Conservation (phyloP, 1,140 invertebrate species). For the Drosophila erecta region DNA sequence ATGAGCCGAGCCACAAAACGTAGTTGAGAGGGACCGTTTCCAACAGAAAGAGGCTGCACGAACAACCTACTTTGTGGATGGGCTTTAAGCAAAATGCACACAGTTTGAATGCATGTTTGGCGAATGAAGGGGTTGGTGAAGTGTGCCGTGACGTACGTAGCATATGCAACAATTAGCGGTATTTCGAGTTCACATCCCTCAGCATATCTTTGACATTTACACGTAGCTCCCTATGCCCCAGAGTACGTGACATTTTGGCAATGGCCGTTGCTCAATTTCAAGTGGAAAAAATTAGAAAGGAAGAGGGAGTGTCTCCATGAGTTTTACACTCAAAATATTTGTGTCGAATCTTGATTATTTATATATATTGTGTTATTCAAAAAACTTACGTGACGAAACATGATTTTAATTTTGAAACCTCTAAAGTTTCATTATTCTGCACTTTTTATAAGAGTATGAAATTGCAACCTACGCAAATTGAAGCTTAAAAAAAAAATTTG, state of each 20-base stretch:
- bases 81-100: slow-evolving; percentile 60
- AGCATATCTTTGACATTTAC: slow-evolving; percentile 42
- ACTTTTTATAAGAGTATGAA: no score
- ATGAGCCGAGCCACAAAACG: slow-evolving; percentile 76
- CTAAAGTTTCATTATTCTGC: no score
- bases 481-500: no score
- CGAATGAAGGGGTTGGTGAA: background rate
- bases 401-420: no score
- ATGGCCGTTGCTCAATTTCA: slow-evolving; percentile 55
- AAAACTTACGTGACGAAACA: no score
- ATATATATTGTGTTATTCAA: background rate
- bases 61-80: slow-evolving; percentile 29
- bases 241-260: slow-evolving; percentile 75
- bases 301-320: background rate
- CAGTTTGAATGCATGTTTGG: slow-evolving; percentile 10
- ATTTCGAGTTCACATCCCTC: slow-evolving; percentile 5
- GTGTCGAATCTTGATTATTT: background rate
- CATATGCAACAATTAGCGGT: slow-evolving; percentile 72
- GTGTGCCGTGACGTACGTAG: slow-evolving; percentile 50
- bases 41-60: slow-evolving; percentile 6
- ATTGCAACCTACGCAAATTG: no score
- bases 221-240: slow-evolving; percentile 23
- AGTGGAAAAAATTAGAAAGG: slow-evolving; percentile 35
- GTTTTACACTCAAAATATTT: background rate
- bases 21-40: slow-evolving; percentile 14